These are phyloP conservation scores for Drosophila phalerata DNA, from an alignment of 2,888 invertebrate species.

Conservation along the genomic window DNA sequence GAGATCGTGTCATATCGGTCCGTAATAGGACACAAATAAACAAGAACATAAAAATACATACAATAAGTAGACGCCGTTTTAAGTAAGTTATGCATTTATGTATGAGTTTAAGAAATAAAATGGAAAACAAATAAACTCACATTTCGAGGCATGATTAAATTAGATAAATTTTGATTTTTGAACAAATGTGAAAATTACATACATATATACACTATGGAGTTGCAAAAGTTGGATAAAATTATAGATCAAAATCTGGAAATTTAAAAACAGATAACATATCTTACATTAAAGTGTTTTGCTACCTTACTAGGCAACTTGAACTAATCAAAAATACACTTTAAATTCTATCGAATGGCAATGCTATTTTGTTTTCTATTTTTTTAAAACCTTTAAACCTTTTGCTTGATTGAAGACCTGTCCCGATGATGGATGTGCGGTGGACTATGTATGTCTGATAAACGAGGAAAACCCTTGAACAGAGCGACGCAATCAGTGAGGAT, in stretches of 20 bases:
- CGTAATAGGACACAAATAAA: slow-evolving; percentile 67
- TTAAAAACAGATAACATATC: too few species aligned
- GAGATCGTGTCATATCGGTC: slow-evolving; percentile 53
- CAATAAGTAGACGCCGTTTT: slow-evolving; percentile 30
- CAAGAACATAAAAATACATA: slow-evolving; percentile 46
- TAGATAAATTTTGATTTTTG: background rate
- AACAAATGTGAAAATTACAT: background rate
- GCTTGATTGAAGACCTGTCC: slow-evolving; percentile 50
- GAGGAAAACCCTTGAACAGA: slow-evolving; percentile 22
- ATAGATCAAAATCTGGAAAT: too few species aligned
- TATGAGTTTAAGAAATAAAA: background rate
- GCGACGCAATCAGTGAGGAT: slow-evolving; percentile 6
- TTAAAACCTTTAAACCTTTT: background rate
- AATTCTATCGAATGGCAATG: background rate
- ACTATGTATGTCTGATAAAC: slow-evolving; percentile 3
- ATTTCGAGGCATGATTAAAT: background rate
- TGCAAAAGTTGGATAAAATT: too few species aligned
- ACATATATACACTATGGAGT: background rate
- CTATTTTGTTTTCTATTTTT: background rate
- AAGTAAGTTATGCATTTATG: slow-evolving; percentile 23
- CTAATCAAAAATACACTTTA: too few species aligned
- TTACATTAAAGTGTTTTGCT: too few species aligned
- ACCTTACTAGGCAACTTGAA: too few species aligned
- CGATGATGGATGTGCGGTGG: slow-evolving; percentile 42
- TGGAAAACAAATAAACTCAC: background rate